Conservation (phyloP, 1,140 invertebrate species). For the Drosophila truncata region DNA sequence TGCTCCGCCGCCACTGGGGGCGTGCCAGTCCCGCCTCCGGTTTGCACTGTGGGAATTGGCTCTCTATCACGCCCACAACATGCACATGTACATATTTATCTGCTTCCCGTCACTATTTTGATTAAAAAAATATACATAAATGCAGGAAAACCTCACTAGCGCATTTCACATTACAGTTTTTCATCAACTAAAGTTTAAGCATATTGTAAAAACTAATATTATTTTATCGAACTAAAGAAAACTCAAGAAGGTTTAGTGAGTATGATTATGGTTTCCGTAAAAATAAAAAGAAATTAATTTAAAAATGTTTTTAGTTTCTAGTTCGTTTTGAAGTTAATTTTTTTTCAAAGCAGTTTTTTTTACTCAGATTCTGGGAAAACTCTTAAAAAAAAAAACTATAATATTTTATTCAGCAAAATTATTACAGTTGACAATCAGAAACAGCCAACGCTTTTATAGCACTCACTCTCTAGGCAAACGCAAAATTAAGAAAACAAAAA, state of each 20-base stretch:
- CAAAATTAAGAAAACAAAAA: neutral
- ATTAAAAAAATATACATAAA: conserved; percentile 6
- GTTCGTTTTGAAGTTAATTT: too few species aligned
- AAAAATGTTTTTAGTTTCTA: neutral
- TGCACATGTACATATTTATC: conserved; percentile 17
- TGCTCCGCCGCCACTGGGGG: conserved; percentile 19
- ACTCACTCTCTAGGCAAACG: too few species aligned
- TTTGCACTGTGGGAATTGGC: conserved; percentile 30
- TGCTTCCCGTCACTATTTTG: neutral
- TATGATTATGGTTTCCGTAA: too few species aligned
- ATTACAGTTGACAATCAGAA: too few species aligned
- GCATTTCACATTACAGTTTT: neutral
- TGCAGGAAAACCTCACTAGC: neutral
- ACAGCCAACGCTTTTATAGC: too few species aligned
- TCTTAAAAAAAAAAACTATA: too few species aligned
- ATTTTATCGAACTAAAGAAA: neutral
- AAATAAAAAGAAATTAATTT: neutral
- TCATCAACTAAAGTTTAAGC: neutral
- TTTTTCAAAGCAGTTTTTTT: too few species aligned
- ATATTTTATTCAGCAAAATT: too few species aligned
- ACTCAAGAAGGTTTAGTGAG: neutral
- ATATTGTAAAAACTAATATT: neutral
- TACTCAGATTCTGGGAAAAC: too few species aligned
- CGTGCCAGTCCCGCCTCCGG: conserved; percentile 4
- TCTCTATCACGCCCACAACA: neutral